Percentiles rank a stretch among this genome's conserved stretches.
These are phyloP conservation scores for Congeria kusceri DNA, from an alignment of 2,888 invertebrate genomes.

Conservation along the genomic window DNA sequence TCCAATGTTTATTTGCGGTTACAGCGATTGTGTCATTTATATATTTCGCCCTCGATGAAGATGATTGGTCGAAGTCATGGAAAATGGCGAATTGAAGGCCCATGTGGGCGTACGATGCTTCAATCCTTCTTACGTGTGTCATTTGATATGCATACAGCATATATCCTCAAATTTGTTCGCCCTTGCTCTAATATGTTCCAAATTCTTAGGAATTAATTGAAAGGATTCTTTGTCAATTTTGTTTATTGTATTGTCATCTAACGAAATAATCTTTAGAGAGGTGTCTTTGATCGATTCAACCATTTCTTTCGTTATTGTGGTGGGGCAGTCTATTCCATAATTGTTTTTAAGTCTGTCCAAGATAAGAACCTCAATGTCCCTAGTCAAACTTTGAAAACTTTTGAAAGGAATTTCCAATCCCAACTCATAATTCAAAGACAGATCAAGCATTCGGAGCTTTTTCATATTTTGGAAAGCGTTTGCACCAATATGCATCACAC, in stretches of 20 bases:
- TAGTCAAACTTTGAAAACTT: conserved; percentile 5
- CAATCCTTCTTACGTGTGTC: conserved; percentile 16
- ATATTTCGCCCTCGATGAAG: too few relatives aligned
- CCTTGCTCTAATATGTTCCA: conserved; percentile 4
- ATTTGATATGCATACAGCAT: conserved; percentile 19
- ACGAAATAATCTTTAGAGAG: conserved; percentile 22
- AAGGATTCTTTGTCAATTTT: conserved; percentile 4
- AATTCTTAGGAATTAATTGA: conserved; percentile 10
- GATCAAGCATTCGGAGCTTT: conserved; percentile 28
- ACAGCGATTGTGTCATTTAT: too few relatives aligned
- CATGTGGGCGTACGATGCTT: conserved; percentile 33
- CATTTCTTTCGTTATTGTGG: conserved; percentile 6
- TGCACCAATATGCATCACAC: conserved; percentile 5
- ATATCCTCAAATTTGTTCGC: conserved; percentile 39
- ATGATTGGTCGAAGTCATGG: background rate
- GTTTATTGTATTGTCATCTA: conserved; percentile 30
- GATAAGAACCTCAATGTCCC: background rate
- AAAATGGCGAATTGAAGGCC: background rate
- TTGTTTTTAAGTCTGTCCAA: background rate
- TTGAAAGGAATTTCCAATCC: too few relatives aligned
- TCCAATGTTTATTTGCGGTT: too few relatives aligned
- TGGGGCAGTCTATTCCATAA: background rate
- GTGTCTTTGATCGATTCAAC: background rate
- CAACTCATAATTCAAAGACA: conserved; percentile 32
- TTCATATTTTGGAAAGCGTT: conserved; percentile 16